phyloP scores from a whole-genome alignment of 2,113 vertebrate species.

The Pseudorectes ferrugineus region DNA sequence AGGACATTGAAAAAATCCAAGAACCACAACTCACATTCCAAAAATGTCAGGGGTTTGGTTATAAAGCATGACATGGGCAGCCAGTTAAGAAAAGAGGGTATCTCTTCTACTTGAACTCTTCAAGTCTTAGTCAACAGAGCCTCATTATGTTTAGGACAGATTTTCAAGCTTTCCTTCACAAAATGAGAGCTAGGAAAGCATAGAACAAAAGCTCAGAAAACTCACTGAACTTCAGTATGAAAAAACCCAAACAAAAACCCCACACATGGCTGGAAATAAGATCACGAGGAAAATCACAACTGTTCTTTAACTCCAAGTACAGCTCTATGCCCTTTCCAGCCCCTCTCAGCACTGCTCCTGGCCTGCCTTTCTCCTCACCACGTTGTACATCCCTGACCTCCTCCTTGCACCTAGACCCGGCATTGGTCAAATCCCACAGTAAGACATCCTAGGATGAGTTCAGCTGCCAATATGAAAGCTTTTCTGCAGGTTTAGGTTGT shows the following conservation, averaged over 20 bases:
- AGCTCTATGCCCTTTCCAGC: not conserved
- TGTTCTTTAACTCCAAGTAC: not conserved
- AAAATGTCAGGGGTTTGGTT: not conserved
- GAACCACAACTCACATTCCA: not conserved
- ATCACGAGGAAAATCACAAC: not conserved
- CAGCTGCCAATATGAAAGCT: not conserved
- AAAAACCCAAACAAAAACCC: not conserved
- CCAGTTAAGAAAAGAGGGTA: not conserved
- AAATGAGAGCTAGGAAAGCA: not conserved
- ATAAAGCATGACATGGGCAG: not conserved
- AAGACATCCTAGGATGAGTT: not conserved
- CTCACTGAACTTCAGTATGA: not conserved
- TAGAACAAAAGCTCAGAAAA: not conserved
- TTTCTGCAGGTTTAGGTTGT: not conserved
- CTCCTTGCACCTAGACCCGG: not conserved
- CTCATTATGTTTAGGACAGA: not conserved
- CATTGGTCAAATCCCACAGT: not conserved
- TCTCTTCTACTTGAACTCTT: not conserved
- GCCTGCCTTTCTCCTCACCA: not conserved
- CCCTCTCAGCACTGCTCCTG: not conserved
- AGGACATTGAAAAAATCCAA: not conserved
- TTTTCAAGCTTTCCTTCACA: not conserved
- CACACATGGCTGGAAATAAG: not conserved
- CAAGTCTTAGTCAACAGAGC: not conserved
- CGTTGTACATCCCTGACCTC: not conserved